These are phyloP conservation scores for Coregonus sp. DNA, from an alignment of 2,797 vertebrate genomes.

Conservation along the genomic window DNA sequence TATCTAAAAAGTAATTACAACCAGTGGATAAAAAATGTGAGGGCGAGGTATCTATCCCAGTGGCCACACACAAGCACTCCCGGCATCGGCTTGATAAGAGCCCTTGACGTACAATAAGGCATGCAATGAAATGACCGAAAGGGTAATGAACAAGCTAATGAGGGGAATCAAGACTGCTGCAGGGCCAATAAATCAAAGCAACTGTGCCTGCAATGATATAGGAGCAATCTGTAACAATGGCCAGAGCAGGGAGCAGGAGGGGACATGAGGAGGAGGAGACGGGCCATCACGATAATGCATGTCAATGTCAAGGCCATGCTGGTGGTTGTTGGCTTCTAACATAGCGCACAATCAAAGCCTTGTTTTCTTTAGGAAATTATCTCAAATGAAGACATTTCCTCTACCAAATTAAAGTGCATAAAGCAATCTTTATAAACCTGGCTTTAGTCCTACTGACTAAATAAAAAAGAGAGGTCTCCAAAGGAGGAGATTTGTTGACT, in stretches of 20 bases:
- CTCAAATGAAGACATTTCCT: not conserved
- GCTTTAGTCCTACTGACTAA: not conserved
- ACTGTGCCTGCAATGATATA: conserved; percentile 66
- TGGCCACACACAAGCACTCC: conserved; percentile 32
- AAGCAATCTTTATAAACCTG: not conserved
- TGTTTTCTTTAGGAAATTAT: conserved; percentile 19
- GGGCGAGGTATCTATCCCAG: conserved; percentile 38
- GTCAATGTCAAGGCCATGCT: conserved; percentile 59
- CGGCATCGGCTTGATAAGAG: conserved; percentile 50
- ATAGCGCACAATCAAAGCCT: conserved; percentile 12
- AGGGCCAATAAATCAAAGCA: conserved; percentile 76
- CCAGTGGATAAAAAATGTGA: conserved; percentile 20
- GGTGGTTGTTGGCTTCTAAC: conserved; percentile 37
- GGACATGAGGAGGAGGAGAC: conserved; percentile 4
- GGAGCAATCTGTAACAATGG: conserved; percentile 67
- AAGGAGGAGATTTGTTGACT: conserved; percentile 9
- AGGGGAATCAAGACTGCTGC: conserved; percentile 71
- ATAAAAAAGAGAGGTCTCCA: not conserved
- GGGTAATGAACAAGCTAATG: conserved; percentile 79
- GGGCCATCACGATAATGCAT: conserved; percentile 37
- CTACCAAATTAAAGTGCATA: not conserved
- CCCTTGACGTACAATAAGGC: conserved; percentile 50
- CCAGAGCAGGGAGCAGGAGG: conserved; percentile 32
- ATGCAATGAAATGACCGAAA: conserved; percentile 65
- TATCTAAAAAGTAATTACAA: conserved; percentile 18